Evolutionary conservation across 2,888 invertebrate genomes (phyloP).

Genomic region (Andrena bucephala): DNA sequence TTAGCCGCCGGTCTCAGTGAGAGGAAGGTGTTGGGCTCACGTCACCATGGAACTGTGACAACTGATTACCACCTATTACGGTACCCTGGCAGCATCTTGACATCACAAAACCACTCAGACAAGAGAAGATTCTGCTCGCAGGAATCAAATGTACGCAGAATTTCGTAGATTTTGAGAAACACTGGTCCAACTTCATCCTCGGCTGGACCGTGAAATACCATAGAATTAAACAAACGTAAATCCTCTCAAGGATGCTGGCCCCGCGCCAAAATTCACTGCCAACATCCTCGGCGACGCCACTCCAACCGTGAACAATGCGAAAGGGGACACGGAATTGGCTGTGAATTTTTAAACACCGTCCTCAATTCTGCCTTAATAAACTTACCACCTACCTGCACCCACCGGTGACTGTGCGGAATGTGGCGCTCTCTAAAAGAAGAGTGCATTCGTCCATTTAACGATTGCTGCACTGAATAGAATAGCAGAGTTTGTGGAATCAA

Average conservation of each 20-base stretch:
- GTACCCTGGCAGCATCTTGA: no score
- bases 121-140: no score
- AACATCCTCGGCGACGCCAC: constrained; percentile 61
- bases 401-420: neutral
- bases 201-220: constrained; percentile 70
- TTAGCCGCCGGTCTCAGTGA: constrained; percentile 29
- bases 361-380: constrained; percentile 55
- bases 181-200: constrained; percentile 57
- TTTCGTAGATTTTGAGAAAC: constrained; percentile 35
- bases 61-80: no score
- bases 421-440: neutral
- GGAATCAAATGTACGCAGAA: neutral
- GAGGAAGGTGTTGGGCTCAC: neutral
- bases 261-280: constrained; percentile 68
- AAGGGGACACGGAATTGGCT: constrained; percentile 65
- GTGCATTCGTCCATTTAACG: neutral
- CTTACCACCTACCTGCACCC: constrained; percentile 48
- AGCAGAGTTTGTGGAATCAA: no score
- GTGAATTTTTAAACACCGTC: constrained; percentile 69
- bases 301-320: constrained; percentile 65
- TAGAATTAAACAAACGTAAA: constrained; percentile 76
- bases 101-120: no score
- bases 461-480: no score
- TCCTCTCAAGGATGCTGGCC: constrained; percentile 66
- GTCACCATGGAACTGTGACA: no score